Conservation (phyloP, 2,888 invertebrate genomes). For the Drosophila yooni region DNA sequence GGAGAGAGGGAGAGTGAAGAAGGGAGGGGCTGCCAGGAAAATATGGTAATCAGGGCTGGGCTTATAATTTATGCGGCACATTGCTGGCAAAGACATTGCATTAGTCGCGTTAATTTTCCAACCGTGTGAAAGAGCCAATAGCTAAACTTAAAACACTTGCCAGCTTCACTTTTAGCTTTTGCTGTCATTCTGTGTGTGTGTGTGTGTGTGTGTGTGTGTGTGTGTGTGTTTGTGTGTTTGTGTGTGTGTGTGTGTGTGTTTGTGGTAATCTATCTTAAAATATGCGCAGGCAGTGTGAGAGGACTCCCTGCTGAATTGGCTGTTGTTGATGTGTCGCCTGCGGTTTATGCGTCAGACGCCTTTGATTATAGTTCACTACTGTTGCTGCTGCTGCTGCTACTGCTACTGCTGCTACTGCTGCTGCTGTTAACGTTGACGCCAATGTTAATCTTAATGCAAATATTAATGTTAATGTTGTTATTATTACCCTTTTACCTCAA, state of each 20-base stretch:
- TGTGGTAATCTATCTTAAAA: slow-evolving; percentile 77
- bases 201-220: slow-evolving; percentile 28
- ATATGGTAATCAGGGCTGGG: slow-evolving; percentile 37
- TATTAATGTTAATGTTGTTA: neutral
- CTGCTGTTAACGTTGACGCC: neutral
- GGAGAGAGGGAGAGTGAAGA: neutral
- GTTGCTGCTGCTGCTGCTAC: slow-evolving; percentile 9
- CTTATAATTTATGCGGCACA: slow-evolving; percentile 72
- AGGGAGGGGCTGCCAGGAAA: neutral
- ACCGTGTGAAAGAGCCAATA: slow-evolving; percentile 41
- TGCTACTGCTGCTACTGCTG: slow-evolving; percentile 7
- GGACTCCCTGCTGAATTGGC: slow-evolving; percentile 37
- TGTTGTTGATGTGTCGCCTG: slow-evolving; percentile 52
- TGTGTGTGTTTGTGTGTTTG: slow-evolving; percentile 14
- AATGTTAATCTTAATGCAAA: neutral
- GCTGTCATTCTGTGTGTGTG: slow-evolving; percentile 45
- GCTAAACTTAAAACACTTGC: slow-evolving; percentile 18
- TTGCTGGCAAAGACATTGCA: slow-evolving; percentile 51
- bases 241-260: slow-evolving; percentile 31
- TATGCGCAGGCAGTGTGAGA: slow-evolving; percentile 57
- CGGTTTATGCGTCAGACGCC: slow-evolving; percentile 51
- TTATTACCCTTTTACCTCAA: slow-evolving; percentile 28
- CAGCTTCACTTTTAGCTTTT: slow-evolving; percentile 44
- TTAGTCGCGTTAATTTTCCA: slow-evolving; percentile 69
- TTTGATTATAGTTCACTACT: slow-evolving; percentile 51